phyloP scores from a whole-genome alignment of 2,888 invertebrate species.

The Rotaria magnacalcarata region DNA sequence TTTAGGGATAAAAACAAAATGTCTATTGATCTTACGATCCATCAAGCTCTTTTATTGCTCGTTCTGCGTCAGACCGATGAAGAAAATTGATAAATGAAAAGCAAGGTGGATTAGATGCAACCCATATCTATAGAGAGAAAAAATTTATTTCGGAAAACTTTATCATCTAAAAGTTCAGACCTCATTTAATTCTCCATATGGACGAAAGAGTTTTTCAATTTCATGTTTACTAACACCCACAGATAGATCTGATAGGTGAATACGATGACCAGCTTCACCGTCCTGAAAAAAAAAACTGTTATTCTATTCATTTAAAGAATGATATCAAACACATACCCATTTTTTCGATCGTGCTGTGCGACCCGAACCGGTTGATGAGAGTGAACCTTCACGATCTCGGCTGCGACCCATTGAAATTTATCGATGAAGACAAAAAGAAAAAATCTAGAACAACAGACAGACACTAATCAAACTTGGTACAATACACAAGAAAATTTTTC shows the following conservation, averaged over 20 bases:
- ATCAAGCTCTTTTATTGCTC: constrained; percentile 75
- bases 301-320: neutral
- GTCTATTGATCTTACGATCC: constrained; percentile 58
- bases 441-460: neutral
- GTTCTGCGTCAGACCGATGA: constrained; percentile 66
- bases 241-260: constrained; percentile 63
- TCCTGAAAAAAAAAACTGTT: neutral
- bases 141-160: no score
- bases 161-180: constrained; percentile 50
- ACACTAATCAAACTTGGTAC: constrained; percentile 27
- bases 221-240: constrained; percentile 63
- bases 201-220: constrained; percentile 63
- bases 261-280: constrained; percentile 58
- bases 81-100: constrained; percentile 66
- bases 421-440: neutral
- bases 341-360: neutral
- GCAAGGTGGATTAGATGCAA: constrained; percentile 65
- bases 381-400: constrained; percentile 14
- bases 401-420: neutral
- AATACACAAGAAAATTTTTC: neutral
- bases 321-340: neutral
- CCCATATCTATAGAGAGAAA: constrained; percentile 56
- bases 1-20: no score
- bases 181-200: constrained; percentile 63
- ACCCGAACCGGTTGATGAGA: neutral